A percentile compares a stretch with the other conserved stretches of the same genome.
These are phyloP conservation scores for Pseudochaenichthys georgianus DNA, from an alignment of 2,797 vertebrate species.

Conservation along the genomic window DNA sequence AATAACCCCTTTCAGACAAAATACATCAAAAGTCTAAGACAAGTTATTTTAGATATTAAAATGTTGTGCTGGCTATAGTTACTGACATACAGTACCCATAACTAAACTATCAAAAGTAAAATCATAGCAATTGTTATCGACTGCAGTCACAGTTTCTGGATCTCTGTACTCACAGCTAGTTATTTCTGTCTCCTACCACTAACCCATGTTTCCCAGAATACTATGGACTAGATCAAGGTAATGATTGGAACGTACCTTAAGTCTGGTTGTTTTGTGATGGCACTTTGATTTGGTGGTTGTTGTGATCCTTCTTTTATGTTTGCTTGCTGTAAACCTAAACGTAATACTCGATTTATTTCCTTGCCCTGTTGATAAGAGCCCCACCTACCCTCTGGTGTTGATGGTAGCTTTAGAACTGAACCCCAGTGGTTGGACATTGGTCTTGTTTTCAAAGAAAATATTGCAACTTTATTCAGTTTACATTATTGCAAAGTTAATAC, in stretches of 20 bases:
- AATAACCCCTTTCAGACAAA: neutral
- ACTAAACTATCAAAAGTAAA: conserved; percentile 7
- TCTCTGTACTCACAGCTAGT: conserved; percentile 80
- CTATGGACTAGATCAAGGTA: conserved; percentile 99
- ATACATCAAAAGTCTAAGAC: neutral
- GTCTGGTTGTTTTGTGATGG: conserved; percentile 71
- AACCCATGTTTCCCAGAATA: conserved; percentile 90
- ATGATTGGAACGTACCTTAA: conserved; percentile 78
- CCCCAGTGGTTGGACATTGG: conserved; percentile 7
- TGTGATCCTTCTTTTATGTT: conserved; percentile 74
- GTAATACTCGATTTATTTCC: conserved; percentile 41
- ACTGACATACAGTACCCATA: neutral
- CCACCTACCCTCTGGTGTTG: conserved; percentile 38
- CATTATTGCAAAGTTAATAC: neutral
- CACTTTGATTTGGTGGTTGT: conserved; percentile 76
- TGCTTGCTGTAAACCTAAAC: conserved; percentile 70
- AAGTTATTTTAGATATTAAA: conserved; percentile 7
- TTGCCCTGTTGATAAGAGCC: conserved; percentile 54
- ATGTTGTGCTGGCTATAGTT: neutral
- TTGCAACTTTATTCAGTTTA: neutral
- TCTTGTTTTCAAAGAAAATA: conserved; percentile 15
- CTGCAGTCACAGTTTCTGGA: conserved; percentile 34
- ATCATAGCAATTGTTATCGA: conserved; percentile 6
- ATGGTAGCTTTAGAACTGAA: conserved; percentile 26
- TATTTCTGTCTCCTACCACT: conserved; percentile 79